These are phyloP conservation scores for Aleiodes leptofemur DNA, from an alignment of 2,888 invertebrate genomes.

Conservation along the genomic window DNA sequence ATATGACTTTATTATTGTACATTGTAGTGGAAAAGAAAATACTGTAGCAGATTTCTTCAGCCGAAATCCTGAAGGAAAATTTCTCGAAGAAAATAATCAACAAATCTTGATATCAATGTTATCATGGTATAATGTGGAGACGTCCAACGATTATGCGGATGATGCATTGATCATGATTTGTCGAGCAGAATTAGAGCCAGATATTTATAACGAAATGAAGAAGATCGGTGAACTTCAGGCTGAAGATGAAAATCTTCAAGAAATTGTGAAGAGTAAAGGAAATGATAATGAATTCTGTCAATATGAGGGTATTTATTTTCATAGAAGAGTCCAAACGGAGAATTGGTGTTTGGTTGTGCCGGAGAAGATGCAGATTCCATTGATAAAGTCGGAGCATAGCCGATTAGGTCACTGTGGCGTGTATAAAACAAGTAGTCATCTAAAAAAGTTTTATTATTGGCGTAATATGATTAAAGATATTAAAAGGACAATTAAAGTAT, in stretches of 20 bases:
- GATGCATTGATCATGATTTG: slow-evolving; percentile 1
- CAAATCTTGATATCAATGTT: slow-evolving; percentile 1
- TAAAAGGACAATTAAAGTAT: slow-evolving; percentile 13
- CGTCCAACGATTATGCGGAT: not conserved
- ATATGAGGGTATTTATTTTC: slow-evolving; percentile 16
- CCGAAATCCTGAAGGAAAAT: slow-evolving; percentile 43
- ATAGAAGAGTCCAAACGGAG: not conserved
- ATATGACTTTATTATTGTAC: slow-evolving; percentile 55
- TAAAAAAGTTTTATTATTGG: slow-evolving; percentile 30
- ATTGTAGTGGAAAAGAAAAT: slow-evolving; percentile 59
- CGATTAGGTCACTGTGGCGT: slow-evolving; percentile 12
- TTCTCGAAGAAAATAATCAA: not conserved
- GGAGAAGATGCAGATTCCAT: not conserved
- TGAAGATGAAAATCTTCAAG: not conserved
- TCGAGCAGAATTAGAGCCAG: not conserved
- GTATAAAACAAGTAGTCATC: not conserved
- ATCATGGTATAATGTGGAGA: not conserved
- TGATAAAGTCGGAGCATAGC: slow-evolving; percentile 20
- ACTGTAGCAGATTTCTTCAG: slow-evolving; percentile 58
- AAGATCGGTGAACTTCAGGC: not conserved
- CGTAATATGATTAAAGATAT: slow-evolving; percentile 13
- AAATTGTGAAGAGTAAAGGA: not conserved
- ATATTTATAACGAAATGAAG: not conserved
- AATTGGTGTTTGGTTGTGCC: slow-evolving; percentile 5
- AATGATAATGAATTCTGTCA: not conserved